phyloP scores from a whole-genome alignment of 1,140 invertebrate species.

The Proales similis region DNA sequence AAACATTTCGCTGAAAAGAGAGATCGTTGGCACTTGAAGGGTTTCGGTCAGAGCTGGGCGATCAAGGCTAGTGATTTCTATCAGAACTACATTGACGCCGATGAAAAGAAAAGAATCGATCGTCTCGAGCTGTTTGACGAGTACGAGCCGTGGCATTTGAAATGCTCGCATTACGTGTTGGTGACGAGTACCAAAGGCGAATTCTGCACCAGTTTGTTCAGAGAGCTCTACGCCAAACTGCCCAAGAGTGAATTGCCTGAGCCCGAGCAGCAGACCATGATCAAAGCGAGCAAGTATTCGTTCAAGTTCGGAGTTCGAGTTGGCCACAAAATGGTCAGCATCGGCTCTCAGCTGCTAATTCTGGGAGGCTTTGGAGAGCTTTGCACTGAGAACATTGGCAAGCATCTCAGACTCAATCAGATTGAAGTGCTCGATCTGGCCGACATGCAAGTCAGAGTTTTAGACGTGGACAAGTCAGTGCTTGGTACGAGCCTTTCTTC shows the following conservation, averaged over 20 bases:
- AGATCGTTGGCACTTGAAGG: slow-evolving; percentile 45
- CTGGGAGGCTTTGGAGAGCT: slow-evolving; percentile 39
- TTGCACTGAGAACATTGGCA: slow-evolving; percentile 4
- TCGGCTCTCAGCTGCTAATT: slow-evolving; percentile 39
- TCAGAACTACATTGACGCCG: slow-evolving; percentile 41
- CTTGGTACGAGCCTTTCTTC: too few species aligned
- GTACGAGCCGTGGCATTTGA: slow-evolving; percentile 57
- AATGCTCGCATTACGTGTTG: slow-evolving; percentile 57
- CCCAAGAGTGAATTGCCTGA: background rate
- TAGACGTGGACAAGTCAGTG: too few species aligned
- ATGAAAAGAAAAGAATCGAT: slow-evolving; percentile 49
- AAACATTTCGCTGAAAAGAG: background rate
- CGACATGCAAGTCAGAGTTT: background rate
- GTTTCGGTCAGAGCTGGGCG: slow-evolving; percentile 48
- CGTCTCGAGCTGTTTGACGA: slow-evolving; percentile 58
- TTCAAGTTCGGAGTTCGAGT: slow-evolving; percentile 40
- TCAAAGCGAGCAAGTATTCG: background rate
- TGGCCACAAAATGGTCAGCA: slow-evolving; percentile 42
- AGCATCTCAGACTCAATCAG: slow-evolving; percentile 7
- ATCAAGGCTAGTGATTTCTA: slow-evolving; percentile 54
- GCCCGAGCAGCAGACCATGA: background rate
- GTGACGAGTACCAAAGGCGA: slow-evolving; percentile 37
- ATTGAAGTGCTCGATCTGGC: slow-evolving; percentile 18
- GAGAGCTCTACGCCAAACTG: slow-evolving; percentile 2
- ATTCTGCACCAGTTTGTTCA: background rate